Evolutionary conservation across 2,888 invertebrate genomes (phyloP), one percentile per base, ranked within the genome.

Genomic region (Helicoverpa assulta): DNA sequence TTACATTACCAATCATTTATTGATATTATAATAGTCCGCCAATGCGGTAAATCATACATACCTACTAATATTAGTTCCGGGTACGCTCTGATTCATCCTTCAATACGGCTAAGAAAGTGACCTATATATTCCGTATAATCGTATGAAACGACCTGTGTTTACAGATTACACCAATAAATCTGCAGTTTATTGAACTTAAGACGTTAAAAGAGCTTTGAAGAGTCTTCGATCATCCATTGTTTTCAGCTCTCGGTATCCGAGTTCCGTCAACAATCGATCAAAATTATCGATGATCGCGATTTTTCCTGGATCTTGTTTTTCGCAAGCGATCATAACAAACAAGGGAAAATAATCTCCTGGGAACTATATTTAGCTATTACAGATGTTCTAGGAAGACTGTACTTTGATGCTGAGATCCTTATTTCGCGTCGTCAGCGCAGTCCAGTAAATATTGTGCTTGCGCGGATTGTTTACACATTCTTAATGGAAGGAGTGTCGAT

Each of bases 371-470:
- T 81, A 82, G 67, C 8, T 43, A 51, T 80, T 76, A 75, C 69
- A 72, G 58, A 77, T 14, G 50, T 89, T 89, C 88, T 81, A 74
- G 82, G 88, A 86, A 89, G 67, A 66, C 51, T 70, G 67, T 66
- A 60, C 84, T 87, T 86, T 85, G 85, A 85, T 86, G 85, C 83
- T 74, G 53, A 56, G 63, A 73, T 79, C 75, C 57, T 70, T 40
- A 60, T 67, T 76, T 66, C 54, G 58, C 74, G 71, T 76, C 75
- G 80, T 84, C 77, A 80, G 73, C 65, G 47, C 29, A n/a, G 47
- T 58, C 56, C 21, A 57, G 70, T 83, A 87, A 87, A 88, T 81
- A 86, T 75, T 73, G 60, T 71, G 70, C 61, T 61, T 33, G 54
- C 50, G 40, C 8, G 40, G n/a, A 54, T 60, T 77, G 81, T 79